These are phyloP conservation scores for Apodemia mormo DNA, from an alignment of 2,888 invertebrate genomes.

Conservation along the genomic window DNA sequence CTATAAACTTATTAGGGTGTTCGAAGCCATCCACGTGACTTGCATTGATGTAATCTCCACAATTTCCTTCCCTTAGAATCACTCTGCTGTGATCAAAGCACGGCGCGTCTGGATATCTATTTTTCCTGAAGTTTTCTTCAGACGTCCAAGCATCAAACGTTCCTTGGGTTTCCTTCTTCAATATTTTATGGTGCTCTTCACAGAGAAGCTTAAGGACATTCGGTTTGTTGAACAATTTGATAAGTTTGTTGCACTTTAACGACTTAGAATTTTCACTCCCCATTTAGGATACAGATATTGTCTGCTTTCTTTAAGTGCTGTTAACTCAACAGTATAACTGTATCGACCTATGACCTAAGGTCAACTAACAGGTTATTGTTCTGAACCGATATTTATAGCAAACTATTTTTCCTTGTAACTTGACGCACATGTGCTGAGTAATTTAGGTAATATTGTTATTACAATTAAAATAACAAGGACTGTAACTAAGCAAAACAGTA, in stretches of 20 bases:
- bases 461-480: not conserved
- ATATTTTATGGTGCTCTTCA: not conserved
- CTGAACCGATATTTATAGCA: not conserved
- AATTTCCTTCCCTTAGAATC: slow-evolving; percentile 1
- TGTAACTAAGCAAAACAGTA: not conserved
- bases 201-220: not conserved
- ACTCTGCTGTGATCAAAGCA: slow-evolving; percentile 12
- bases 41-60: slow-evolving; percentile 4
- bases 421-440: not conserved
- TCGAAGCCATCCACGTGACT: slow-evolving; percentile 10
- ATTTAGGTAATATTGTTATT: not conserved
- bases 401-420: not conserved
- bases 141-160: slow-evolving; percentile 3
- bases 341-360: not conserved
- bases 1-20: slow-evolving; percentile 11
- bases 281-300: not conserved
- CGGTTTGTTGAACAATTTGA: not conserved
- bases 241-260: not conserved
- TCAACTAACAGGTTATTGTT: not conserved
- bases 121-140: not conserved
- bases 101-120: slow-evolving; percentile 10
- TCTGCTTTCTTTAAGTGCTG: not conserved
- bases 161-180: not conserved
- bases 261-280: slow-evolving; percentile 9
- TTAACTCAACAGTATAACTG: not conserved